Conservation (phyloP, 1,140 invertebrate genomes). For the Hestina assimilis region DNA sequence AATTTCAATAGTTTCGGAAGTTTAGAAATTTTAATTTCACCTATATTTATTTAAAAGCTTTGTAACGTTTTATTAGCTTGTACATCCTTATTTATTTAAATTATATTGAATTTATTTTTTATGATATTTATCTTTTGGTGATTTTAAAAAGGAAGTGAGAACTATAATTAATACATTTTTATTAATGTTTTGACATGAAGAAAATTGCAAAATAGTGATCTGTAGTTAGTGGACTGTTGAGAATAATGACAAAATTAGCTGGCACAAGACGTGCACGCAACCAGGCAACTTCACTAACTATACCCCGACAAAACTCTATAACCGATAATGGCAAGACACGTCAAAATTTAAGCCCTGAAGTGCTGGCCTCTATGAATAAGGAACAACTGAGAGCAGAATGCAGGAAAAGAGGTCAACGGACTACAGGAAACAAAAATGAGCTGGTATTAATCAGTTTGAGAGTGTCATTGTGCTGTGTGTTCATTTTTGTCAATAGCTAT, state of each 20-base stretch:
- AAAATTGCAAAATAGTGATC: constrained; percentile 20
- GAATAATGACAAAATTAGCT: constrained; percentile 55
- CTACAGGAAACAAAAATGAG: constrained; percentile 81
- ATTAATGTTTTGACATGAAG: constrained; percentile 24
- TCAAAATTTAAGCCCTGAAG: constrained; percentile 69
- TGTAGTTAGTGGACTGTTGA: constrained; percentile 25
- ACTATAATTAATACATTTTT: constrained; percentile 11
- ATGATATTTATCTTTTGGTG: constrained; percentile 1
- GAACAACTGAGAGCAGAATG: constrained; percentile 81
- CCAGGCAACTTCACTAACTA: constrained; percentile 59
- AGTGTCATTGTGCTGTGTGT: constrained; percentile 45
- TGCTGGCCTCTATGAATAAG: constrained; percentile 79
- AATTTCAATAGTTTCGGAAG: too few species aligned
- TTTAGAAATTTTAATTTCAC: too few species aligned
- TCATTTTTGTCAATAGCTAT: constrained; percentile 5
- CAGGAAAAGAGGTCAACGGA: constrained; percentile 80
- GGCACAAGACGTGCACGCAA: constrained; percentile 65
- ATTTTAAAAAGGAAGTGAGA: constrained; percentile 11
- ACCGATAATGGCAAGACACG: constrained; percentile 65
- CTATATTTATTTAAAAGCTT: too few species aligned
- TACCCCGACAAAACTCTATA: constrained; percentile 66
- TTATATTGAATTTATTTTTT: not conserved
- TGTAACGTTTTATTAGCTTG: too few species aligned
- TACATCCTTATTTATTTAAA: too few species aligned
- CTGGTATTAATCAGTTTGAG: constrained; percentile 77